phyloP scores from a whole-genome alignment of 2,888 invertebrate genomes.

The Napeogenes sylphis region DNA sequence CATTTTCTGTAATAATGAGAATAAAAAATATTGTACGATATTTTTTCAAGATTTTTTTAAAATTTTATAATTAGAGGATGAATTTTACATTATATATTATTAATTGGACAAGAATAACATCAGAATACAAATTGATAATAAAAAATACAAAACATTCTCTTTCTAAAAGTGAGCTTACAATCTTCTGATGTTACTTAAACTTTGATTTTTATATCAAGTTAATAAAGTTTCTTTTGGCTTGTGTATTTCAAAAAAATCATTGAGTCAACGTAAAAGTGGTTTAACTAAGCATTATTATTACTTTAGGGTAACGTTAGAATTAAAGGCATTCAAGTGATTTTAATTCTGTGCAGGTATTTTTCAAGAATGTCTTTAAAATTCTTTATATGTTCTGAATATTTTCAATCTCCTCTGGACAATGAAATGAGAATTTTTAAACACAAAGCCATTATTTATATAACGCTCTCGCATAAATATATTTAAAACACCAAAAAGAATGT shows the following conservation, averaged over 20 bases:
- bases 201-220: neutral
- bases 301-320: conserved; percentile 13
- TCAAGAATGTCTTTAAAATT: conserved; percentile 3
- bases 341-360: conserved; percentile 7
- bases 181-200: neutral
- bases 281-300: conserved; percentile 20
- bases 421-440: too few relatives aligned
- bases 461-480: too few relatives aligned
- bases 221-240: conserved; percentile 17
- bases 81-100: too few relatives aligned
- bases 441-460: too few relatives aligned
- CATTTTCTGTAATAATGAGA: too few relatives aligned
- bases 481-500: too few relatives aligned
- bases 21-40: too few relatives aligned
- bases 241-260: conserved; percentile 4
- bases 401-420: too few relatives aligned
- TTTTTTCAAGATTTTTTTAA: too few relatives aligned
- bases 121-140: too few relatives aligned
- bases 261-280: conserved; percentile 21
- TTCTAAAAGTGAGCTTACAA: neutral
- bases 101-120: too few relatives aligned
- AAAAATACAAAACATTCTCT: neutral
- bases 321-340: conserved; percentile 9
- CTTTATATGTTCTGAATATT: neutral
- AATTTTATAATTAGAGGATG: too few relatives aligned